Conservation (phyloP, 2,888 invertebrate genomes). For the Trypoxylon attenuatum region DNA sequence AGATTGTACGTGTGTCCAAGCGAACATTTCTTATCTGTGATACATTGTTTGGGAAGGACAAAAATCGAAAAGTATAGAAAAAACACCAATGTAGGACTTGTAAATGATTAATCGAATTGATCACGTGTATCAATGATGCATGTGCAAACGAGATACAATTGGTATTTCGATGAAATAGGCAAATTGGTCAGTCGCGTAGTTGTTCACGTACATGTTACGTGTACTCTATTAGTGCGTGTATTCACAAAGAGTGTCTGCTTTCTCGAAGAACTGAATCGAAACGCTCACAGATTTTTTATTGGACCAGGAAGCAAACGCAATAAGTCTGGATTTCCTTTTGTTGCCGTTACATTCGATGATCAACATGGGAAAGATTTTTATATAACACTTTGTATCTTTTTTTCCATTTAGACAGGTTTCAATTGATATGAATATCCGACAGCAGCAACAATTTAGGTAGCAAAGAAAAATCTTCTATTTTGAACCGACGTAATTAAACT, state of each 20-base stretch:
- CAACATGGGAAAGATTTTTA: conserved; percentile 13
- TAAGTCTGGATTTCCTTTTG: conserved; percentile 13
- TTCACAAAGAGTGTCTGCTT: conserved; percentile 10
- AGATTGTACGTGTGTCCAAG: conserved; percentile 20
- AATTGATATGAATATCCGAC: conserved; percentile 42
- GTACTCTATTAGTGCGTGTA: conserved; percentile 9
- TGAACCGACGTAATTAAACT: conserved; percentile 51
- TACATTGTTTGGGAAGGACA: conserved; percentile 34
- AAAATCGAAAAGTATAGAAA: conserved; percentile 15
- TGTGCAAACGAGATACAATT: background rate
- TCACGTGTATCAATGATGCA: background rate
- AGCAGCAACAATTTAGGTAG: conserved; percentile 52
- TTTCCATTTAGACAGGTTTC: conserved; percentile 36
- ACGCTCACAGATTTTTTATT: conserved; percentile 28
- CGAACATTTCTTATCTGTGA: conserved; percentile 48
- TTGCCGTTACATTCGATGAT: conserved; percentile 22
- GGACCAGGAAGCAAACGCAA: conserved; percentile 4
- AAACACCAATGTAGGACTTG: conserved; percentile 15
- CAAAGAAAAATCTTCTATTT: conserved; percentile 58
- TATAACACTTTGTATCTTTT: conserved; percentile 21
- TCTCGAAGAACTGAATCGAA: conserved; percentile 60
- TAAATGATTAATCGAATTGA: background rate
- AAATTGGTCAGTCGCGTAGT: too few relatives aligned
- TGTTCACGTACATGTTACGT: too few relatives aligned
- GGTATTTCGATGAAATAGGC: too few relatives aligned